A percentile compares a stretch with the other conserved stretches of the same genome.
Evolutionary conservation across 1,140 invertebrate genomes (phyloP).

Genomic region (Hylaeus anthracinus): DNA sequence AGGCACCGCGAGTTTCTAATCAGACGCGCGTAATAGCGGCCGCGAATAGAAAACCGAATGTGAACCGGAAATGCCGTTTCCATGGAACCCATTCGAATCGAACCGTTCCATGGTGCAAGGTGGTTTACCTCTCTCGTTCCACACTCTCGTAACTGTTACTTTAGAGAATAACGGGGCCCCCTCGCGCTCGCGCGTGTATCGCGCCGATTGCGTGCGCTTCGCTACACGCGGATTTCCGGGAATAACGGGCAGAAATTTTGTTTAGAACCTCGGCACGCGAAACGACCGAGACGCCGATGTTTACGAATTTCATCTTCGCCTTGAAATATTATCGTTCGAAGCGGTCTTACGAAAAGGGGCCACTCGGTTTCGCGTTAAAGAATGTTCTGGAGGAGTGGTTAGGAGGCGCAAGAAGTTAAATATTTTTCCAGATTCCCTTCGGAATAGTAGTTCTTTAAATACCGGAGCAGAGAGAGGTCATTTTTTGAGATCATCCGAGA

Average conservation of each 20-base stretch:
- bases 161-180: conserved; percentile 64
- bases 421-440: too few relatives aligned
- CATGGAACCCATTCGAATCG: conserved; percentile 71
- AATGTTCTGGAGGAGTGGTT: too few relatives aligned
- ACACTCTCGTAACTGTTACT: conserved; percentile 67
- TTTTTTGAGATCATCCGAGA: too few relatives aligned
- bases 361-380: too few relatives aligned
- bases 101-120: conserved; percentile 56
- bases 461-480: too few relatives aligned
- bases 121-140: conserved; percentile 45
- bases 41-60: conserved; percentile 67
- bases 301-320: neutral
- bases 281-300: neutral
- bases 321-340: too few relatives aligned
- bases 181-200: conserved; percentile 49
- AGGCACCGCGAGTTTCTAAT: conserved; percentile 68
- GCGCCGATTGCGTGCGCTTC: conserved; percentile 44
- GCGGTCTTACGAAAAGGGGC: too few relatives aligned
- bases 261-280: conserved; percentile 4
- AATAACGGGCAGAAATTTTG: conserved; percentile 60
- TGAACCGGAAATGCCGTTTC: conserved; percentile 75
- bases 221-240: conserved; percentile 23
- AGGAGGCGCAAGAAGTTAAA: too few relatives aligned
- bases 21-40: conserved; percentile 68
- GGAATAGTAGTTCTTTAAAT: too few relatives aligned